Conservation (phyloP, 2,888 invertebrate genomes). For the Flexamia atlantica region DNA sequence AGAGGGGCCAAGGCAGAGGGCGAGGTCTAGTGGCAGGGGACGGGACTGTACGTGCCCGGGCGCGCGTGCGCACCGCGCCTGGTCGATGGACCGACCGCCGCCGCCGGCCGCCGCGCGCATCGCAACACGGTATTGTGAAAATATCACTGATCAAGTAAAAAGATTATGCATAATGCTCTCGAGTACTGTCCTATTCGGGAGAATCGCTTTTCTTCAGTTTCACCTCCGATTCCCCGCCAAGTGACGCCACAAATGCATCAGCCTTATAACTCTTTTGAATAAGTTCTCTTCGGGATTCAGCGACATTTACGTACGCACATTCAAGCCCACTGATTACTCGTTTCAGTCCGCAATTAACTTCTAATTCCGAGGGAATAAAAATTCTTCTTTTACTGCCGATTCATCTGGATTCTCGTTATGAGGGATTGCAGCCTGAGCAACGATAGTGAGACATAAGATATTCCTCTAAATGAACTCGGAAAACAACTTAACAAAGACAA, state of each 20-base stretch:
- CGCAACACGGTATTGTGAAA: conserved; percentile 37
- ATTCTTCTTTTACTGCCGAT: no score
- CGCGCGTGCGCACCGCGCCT: not conserved
- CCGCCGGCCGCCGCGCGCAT: not conserved
- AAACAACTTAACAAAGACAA: no score
- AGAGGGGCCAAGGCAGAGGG: not conserved
- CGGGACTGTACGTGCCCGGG: conserved; percentile 20
- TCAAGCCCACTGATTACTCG: not conserved
- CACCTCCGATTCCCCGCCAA: not conserved
- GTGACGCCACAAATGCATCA: conserved; percentile 9
- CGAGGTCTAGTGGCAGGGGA: conserved; percentile 17
- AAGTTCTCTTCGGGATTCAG: not conserved
- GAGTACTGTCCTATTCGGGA: conserved; percentile 43
- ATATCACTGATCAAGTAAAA: conserved; percentile 55
- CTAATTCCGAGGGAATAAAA: not conserved
- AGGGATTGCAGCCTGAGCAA: no score
- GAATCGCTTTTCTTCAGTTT: conserved; percentile 11
- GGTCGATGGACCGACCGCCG: conserved; percentile 28
- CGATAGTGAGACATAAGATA: no score
- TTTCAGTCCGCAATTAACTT: not conserved
- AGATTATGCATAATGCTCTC: conserved; percentile 42
- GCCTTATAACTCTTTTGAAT: not conserved
- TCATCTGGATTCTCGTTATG: no score
- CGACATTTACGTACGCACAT: not conserved
- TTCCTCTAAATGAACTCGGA: no score